Percentiles rank a stretch among this genome's conserved stretches.
phyloP scores from a whole-genome alignment of 2,113 vertebrate genomes.

The Gymnarchus niloticus region DNA sequence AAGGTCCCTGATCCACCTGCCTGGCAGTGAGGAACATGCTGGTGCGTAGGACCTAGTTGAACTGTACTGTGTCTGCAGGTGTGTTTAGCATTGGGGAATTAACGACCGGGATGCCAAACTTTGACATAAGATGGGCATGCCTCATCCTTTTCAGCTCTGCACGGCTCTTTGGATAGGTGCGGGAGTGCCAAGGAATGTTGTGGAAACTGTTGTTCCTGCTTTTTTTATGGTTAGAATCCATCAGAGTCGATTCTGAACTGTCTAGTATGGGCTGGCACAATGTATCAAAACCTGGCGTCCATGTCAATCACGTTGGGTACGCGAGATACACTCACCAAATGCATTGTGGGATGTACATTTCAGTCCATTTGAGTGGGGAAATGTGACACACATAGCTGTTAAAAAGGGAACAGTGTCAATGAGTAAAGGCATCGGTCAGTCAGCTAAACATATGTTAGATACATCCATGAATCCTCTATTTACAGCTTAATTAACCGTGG shows the following conservation, averaged over 20 bases:
- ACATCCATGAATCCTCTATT: not conserved
- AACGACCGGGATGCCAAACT: not conserved
- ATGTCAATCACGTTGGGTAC: no score
- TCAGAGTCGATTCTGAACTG: not conserved
- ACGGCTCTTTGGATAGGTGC: not conserved
- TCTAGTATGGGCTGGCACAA: not conserved
- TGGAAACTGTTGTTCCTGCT: not conserved
- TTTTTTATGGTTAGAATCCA: not conserved
- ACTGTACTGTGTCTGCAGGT: not conserved
- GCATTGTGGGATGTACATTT: no score
- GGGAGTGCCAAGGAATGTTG: not conserved
- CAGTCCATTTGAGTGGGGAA: no score
- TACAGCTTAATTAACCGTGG: not conserved
- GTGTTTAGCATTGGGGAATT: not conserved
- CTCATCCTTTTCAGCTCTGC: not conserved
- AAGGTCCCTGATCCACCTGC: not conserved
- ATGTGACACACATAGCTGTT: no score
- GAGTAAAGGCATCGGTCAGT: no score
- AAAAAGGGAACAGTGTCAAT: no score
- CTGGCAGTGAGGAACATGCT: not conserved
- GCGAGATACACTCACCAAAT: no score
- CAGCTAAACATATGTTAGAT: no score
- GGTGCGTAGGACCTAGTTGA: not conserved
- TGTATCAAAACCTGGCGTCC: not conserved
- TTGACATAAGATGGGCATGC: not conserved